Evolutionary conservation across 2,113 vertebrate genomes (phyloP), one percentile per base, ranked within the genome.

Genomic region (Gymnocephalus cernua): DNA sequence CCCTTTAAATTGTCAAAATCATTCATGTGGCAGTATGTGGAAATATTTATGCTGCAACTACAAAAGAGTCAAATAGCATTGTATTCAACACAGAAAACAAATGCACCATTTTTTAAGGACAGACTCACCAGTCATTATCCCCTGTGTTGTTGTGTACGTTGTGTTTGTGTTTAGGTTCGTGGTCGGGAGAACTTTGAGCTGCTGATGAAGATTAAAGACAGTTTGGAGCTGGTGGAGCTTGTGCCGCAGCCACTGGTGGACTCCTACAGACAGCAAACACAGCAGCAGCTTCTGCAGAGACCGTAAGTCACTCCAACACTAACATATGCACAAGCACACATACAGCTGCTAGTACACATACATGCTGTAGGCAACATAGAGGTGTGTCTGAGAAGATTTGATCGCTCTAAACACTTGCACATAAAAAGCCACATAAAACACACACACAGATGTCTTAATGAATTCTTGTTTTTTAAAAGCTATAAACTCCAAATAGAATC

Each of bases 201-300:
- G 90, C 94, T 99, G 85, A 98, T 98, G 98, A 99, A 97, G 93
- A 97, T 99, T 63, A 99, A 99, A 88, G 98, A 99, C 91, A 97
- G 98, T 79, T 92, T 99, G 92, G 98, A 99, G 91, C 93, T 99
- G 82, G 95, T 97, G 91, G 98, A 99, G 88, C 92, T 98, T 84
- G 98, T 99, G 16, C 98, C 98, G 0, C 98, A 97, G 92, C 96
- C 96, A 21, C 91, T 98, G 78, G 95, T 99, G 0, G 98, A 99
- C 13, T 97, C 98, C 1, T 99, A 99, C 87, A 91, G 98, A 58
- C 98, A 99, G 89, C 98, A 99, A 85, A 87, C 93, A 53, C 98
- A 99, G 83, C 98, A 99, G 91, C 98, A 99, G 90, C 95, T 99
- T 63, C 94, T 98, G 62, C 98, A 98, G 90, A 95, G 98, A 90